Evolutionary conservation across 2,888 invertebrate genomes (phyloP).

Genomic region (Amphiduros pacificus): DNA sequence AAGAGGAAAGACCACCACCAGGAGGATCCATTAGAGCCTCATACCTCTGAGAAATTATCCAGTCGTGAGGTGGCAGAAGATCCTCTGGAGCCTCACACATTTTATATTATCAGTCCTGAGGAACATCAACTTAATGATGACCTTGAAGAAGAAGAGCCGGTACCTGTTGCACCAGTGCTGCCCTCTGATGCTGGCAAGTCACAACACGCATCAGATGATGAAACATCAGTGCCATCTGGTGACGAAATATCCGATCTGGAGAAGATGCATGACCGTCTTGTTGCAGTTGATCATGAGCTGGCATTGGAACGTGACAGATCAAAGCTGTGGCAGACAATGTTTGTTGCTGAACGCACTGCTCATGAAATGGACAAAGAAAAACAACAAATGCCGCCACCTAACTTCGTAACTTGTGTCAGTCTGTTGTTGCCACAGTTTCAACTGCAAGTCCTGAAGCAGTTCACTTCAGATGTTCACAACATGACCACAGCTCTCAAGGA

Average conservation of each 20-base stretch:
- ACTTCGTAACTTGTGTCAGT: slow-evolving; percentile 4
- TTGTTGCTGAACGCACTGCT: neutral
- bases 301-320: neutral
- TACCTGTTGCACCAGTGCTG: too few relatives aligned
- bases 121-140: too few relatives aligned
- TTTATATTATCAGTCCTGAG: too few relatives aligned
- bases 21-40: too few relatives aligned
- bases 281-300: neutral
- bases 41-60: too few relatives aligned
- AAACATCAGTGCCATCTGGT: neutral
- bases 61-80: too few relatives aligned
- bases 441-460: neutral
- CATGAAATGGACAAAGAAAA: neutral
- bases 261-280: neutral
- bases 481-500: neutral
- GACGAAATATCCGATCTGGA: neutral
- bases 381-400: neutral
- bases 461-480: neutral
- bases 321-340: slow-evolving; percentile 2
- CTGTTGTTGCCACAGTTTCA: neutral
- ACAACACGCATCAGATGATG: neutral
- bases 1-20: too few relatives aligned
- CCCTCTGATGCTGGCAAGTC: too few relatives aligned
- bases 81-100: too few relatives aligned
- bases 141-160: too few relatives aligned